Evolutionary conservation across 2,113 vertebrate genomes (phyloP), one percentile per base, ranked within the genome.

Genomic region (Labeo rohita): DNA sequence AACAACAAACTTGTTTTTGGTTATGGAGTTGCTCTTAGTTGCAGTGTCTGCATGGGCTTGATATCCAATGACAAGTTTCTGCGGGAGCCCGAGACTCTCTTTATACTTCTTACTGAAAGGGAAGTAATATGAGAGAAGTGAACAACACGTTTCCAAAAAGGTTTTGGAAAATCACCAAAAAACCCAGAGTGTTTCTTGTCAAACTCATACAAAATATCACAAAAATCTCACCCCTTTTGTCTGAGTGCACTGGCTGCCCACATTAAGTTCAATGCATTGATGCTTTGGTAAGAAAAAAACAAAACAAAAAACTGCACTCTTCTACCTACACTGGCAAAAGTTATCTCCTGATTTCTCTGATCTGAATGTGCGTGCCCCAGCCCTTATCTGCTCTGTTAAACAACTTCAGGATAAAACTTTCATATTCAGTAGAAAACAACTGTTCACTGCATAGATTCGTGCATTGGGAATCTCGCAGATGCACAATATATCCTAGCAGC

Each of bases 1-100:
- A 83, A 97, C 91, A 54, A 96, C 94, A 94, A 97, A 97, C 85
- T 96, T 97, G 87, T 95, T 96, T 89, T 96, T 96, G 85, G 91
- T 87, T 39, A 96, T 92, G 28, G 95, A 96, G 56, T 92, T 88
- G 3, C 96, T 97, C 90, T 97, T 97, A 83, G 96, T 95, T 72
- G 96, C 96, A 0, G 96, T 96, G 85, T 97, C 96, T 0, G 94
- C 94, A 0, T 96, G 95, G 43, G 93, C 94, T 91, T 97, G 96
- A 91, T 97, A 97, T 15, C 97, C 97, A 1, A 97, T 97, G 76
- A 94, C 84, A 28, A 95, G 92, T 84, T 96, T 97, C 1, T 88
- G 72, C 0, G 96, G 95, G 36, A 97, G 92, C 18, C 95, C 96
- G 49, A 97, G 91, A 56, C 87, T 91, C 74, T 97, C 94, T 89